Conservation (phyloP, 2,888 invertebrate species). For the Drosophila engyochracea region DNA sequence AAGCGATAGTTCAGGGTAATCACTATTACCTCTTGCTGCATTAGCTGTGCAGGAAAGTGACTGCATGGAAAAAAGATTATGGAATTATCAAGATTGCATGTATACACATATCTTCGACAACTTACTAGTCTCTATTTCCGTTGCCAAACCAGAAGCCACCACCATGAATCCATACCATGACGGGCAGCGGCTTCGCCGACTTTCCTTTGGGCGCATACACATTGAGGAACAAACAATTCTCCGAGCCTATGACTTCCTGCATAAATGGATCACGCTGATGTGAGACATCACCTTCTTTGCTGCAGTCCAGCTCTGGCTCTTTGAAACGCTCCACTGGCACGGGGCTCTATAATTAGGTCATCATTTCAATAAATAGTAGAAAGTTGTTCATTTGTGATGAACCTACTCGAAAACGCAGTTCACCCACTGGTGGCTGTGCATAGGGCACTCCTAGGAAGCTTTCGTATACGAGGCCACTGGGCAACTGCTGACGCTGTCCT, state of each 20-base stretch:
- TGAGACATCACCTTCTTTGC: slow-evolving; percentile 76
- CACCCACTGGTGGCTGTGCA: slow-evolving; percentile 87
- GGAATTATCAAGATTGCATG: not conserved
- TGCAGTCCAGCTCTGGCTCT: slow-evolving; percentile 80
- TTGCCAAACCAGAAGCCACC: slow-evolving; percentile 83
- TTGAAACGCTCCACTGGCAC: slow-evolving; percentile 77
- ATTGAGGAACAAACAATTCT: slow-evolving; percentile 84
- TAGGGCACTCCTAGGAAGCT: slow-evolving; percentile 87
- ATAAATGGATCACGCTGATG: slow-evolving; percentile 80
- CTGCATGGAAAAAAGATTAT: slow-evolving; percentile 47
- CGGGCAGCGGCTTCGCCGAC: slow-evolving; percentile 66
- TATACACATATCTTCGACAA: not conserved
- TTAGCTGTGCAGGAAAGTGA: slow-evolving; percentile 79
- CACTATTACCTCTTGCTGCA: slow-evolving; percentile 83
- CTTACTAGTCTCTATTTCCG: slow-evolving; percentile 82
- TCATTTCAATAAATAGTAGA: not conserved
- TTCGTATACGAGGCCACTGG: slow-evolving; percentile 85
- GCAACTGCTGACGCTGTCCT: slow-evolving; percentile 84
- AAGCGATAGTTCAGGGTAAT: slow-evolving; percentile 84
- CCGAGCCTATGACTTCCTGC: slow-evolving; percentile 74
- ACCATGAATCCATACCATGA: slow-evolving; percentile 85
- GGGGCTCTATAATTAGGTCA: slow-evolving; percentile 68
- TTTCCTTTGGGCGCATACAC: slow-evolving; percentile 79
- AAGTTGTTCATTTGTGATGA: too few relatives aligned
- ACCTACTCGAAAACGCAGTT: slow-evolving; percentile 84